These are phyloP conservation scores for Exephanes ischioxanthus DNA, from an alignment of 2,888 invertebrate genomes.

Conservation along the genomic window DNA sequence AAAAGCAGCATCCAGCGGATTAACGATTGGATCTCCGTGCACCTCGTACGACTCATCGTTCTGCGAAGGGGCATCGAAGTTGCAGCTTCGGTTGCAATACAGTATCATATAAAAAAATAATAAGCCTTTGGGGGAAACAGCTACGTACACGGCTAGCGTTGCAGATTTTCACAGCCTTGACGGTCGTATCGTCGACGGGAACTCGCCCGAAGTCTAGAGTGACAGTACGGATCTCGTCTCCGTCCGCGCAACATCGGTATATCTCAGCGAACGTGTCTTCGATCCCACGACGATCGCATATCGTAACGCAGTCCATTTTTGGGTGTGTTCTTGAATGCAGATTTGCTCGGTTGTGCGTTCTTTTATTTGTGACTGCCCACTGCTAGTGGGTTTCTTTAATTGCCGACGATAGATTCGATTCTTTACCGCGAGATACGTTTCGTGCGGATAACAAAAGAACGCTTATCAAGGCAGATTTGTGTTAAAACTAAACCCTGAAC, in stretches of 20 bases:
- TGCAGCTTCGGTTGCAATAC: slow-evolving; percentile 5
- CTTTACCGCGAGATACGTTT: too few species aligned
- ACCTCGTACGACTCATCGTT: slow-evolving; percentile 74
- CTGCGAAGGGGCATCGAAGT: slow-evolving; percentile 63
- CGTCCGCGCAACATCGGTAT: slow-evolving; percentile 6
- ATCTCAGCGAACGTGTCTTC: slow-evolving; percentile 21
- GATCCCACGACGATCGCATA: not conserved
- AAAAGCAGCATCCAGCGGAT: slow-evolving; percentile 82
- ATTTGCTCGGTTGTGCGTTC: not conserved
- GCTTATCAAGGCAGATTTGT: too few species aligned
- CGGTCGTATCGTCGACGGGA: slow-evolving; percentile 71
- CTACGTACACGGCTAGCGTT: slow-evolving; percentile 77
- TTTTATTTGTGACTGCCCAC: not conserved
- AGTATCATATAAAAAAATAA: not conserved
- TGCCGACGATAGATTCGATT: too few species aligned
- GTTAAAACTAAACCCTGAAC: too few species aligned
- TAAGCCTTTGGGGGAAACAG: not conserved
- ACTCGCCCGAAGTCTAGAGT: slow-evolving; percentile 75
- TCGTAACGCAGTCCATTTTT: slow-evolving; percentile 3
- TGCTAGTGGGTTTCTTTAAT: too few species aligned
- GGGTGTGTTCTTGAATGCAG: too few species aligned
- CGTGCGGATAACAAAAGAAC: too few species aligned
- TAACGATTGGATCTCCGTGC: slow-evolving; percentile 78
- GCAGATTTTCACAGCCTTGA: slow-evolving; percentile 75
- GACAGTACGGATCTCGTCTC: slow-evolving; percentile 42